Evolutionary conservation across 1,140 invertebrate genomes (phyloP).

Genomic region (Cydia fagiglandana): DNA sequence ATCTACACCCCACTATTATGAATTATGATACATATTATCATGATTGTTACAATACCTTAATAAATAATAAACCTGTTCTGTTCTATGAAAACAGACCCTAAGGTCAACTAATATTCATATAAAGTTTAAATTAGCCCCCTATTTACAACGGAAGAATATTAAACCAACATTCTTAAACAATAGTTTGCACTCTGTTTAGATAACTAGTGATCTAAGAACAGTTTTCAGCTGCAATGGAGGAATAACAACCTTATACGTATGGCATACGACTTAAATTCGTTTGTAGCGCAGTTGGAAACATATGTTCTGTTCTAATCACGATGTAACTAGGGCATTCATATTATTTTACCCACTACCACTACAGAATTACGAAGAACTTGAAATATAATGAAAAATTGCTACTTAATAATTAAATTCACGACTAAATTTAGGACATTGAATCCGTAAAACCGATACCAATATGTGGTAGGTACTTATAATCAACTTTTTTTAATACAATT

Average conservation of each 20-base stretch:
- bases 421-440: constrained; percentile 20
- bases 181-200: constrained; percentile 3
- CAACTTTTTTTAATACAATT: constrained; percentile 35
- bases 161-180: background rate
- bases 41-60: background rate
- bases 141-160: background rate
- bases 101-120: too few relatives aligned
- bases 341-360: constrained; percentile 1
- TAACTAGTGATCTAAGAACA: background rate
- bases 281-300: background rate
- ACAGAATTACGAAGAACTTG: background rate
- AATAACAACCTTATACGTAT: background rate
- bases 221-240: background rate
- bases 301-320: background rate
- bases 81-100: too few relatives aligned
- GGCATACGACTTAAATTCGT: background rate
- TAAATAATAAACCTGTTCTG: background rate
- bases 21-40: background rate
- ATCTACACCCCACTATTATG: background rate
- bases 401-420: constrained; percentile 24
- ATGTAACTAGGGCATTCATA: background rate
- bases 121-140: background rate
- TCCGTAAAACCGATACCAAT: constrained; percentile 20
- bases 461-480: constrained; percentile 20
- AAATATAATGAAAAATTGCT: constrained; percentile 12